Evolutionary conservation across 2,888 invertebrate species (phyloP).

Genomic region (Cephus pygmeus): DNA sequence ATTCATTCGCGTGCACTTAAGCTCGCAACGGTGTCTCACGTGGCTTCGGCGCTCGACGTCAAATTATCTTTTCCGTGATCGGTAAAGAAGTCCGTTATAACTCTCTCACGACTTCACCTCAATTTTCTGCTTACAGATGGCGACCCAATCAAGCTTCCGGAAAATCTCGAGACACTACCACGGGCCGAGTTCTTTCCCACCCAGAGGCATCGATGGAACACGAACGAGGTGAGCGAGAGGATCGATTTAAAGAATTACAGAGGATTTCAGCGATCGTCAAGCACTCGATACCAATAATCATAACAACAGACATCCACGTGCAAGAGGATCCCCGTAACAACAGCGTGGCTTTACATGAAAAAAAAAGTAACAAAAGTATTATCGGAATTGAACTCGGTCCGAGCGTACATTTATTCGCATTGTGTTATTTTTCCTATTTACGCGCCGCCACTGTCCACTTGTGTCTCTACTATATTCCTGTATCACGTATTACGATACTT

Average conservation of each 20-base stretch:
- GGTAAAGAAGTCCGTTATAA: not conserved
- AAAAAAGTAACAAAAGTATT: slow-evolving; percentile 39
- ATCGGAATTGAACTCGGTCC: slow-evolving; percentile 34
- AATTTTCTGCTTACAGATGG: slow-evolving; percentile 72
- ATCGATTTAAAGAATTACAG: not conserved
- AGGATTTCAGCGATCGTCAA: not conserved
- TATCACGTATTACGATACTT: not conserved
- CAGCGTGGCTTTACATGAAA: not conserved
- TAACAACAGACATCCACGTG: not conserved
- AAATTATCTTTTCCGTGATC: not conserved
- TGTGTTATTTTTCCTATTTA: not conserved
- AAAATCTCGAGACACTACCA: slow-evolving; percentile 94
- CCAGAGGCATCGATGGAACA: slow-evolving; percentile 98
- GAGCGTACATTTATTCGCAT: not conserved
- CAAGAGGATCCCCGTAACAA: not conserved
- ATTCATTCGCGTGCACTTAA: not conserved
- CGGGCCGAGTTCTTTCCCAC: slow-evolving; percentile 94
- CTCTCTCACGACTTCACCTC: not conserved
- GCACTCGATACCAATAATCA: not conserved
- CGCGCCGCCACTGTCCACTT: not conserved
- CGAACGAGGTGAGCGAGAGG: slow-evolving; percentile 86
- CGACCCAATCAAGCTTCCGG: slow-evolving; percentile 92
- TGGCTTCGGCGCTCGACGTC: not conserved
- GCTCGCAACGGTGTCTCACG: not conserved
- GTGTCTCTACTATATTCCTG: not conserved